phyloP scores from a whole-genome alignment of 2,888 invertebrate species.

The Agrotis ipsilon region DNA sequence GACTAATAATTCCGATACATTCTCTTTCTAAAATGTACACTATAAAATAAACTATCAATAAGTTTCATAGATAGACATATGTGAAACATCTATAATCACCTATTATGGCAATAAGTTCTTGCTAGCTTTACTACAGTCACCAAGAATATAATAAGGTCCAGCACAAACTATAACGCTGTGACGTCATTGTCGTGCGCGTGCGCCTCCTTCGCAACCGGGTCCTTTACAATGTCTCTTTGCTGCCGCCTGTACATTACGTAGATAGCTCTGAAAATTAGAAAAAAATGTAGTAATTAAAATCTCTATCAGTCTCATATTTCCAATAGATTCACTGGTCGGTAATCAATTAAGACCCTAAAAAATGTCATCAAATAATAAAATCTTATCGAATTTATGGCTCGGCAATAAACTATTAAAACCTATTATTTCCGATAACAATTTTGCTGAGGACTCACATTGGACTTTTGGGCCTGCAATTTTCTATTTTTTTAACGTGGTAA shows the following conservation, averaged over 20 bases:
- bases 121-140: not conserved
- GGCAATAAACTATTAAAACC: not conserved
- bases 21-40: too few species aligned
- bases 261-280: slow-evolving; percentile 79
- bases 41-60: not conserved
- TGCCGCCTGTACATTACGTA: slow-evolving; percentile 80
- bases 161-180: slow-evolving; percentile 71
- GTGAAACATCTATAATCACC: not conserved
- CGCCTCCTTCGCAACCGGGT: slow-evolving; percentile 80
- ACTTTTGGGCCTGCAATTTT: too few species aligned
- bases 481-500: too few species aligned
- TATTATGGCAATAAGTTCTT: slow-evolving; percentile 6
- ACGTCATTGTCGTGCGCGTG: slow-evolving; percentile 83
- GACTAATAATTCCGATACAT: too few species aligned
- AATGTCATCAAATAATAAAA: not conserved
- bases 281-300: slow-evolving; percentile 3
- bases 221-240: slow-evolving; percentile 75
- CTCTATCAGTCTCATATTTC: not conserved
- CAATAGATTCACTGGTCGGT: too few species aligned
- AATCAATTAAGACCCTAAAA: not conserved
- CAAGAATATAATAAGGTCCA: not conserved
- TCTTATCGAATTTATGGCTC: not conserved
- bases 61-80: not conserved
- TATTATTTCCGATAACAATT: not conserved
- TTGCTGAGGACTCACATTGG: not conserved